Evolutionary conservation across 2,797 vertebrate genomes (phyloP), one percentile per base, ranked within the genome.

Genomic region (Scolopax bukidnonensis): DNA sequence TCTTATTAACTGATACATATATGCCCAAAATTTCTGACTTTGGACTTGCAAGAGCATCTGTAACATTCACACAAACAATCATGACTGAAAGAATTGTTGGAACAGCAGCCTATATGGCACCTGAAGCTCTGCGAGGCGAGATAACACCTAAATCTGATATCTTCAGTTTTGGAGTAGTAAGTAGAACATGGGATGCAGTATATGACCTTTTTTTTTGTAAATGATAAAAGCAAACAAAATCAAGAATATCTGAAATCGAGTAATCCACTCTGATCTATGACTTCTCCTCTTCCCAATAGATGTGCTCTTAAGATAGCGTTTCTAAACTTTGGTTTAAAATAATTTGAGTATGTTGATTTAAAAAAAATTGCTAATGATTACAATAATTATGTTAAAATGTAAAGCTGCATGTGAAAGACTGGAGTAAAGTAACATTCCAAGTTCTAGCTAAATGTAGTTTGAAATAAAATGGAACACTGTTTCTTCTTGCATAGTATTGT

Each of bases 91-190:
- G 98, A 97, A 98, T 99, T 53, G 98, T 99, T 91, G 99, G 99
- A 57, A 99, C 99, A 23, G 98, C 99, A 36, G 99, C 99, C 0
- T 99, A 99, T 83, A 99, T 99, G 99, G 99, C 99, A 3, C 99
- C 99, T 1, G 99, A 99, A 97, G 99, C 99, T 19, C 95, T 99
- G 32, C 96, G 99, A 88, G 99, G 99, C 94, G 98, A 99, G 96
- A 98, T 99, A 97, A 99, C 99, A 9, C 98, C 99, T 4, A 99
- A 99, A 95, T 99, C 99, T 4, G 99, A 99, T 73, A 93, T 99
- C 96, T 99, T 99, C 97, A 99, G 99, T 97, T 99, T 99, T 89
- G 99, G 99, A 83, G 99, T 99, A 97, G 99, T 99, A 97, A 76
- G 98, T 97, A 93, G 67, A 81, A 80, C 11, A 10, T 65, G 41